phyloP scores from a whole-genome alignment of 2,113 vertebrate species.

The Eurypyga helias region DNA sequence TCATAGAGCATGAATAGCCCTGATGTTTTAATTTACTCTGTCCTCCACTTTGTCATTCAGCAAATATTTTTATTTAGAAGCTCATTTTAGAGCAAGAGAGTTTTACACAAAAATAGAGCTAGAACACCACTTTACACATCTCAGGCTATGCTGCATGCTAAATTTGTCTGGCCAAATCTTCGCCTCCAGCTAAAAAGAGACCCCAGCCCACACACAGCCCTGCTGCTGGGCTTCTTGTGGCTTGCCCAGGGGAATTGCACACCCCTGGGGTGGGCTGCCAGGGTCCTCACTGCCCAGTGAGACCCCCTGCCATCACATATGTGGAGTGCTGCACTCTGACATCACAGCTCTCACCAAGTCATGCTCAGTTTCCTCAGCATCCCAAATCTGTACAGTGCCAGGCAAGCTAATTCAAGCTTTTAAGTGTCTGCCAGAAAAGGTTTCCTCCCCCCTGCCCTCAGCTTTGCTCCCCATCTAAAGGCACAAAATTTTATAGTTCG shows the following conservation, averaged over 20 bases:
- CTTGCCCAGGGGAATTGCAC: neutral
- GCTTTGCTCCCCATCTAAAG: neutral
- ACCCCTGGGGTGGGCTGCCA: neutral
- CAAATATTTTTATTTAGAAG: neutral
- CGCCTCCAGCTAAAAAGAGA: neutral
- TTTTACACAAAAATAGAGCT: neutral
- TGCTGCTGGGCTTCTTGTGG: neutral
- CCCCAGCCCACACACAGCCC: neutral
- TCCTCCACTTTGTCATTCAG: rapidly evolving
- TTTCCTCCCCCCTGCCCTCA: neutral
- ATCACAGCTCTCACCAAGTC: neutral
- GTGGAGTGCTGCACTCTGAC: neutral
- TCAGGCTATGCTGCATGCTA: neutral
- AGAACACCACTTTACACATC: neutral
- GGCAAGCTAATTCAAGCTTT: neutral
- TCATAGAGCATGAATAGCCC: neutral
- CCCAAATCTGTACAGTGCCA: neutral
- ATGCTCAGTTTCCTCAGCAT: neutral
- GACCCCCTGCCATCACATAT: rapidly evolving
- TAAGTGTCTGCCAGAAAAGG: neutral
- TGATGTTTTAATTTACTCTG: neutral
- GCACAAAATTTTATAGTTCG: neutral
- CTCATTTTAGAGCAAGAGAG: neutral
- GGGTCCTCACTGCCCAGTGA: too few species aligned
- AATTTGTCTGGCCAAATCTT: neutral